These are phyloP conservation scores for Margaritifera margaritifera DNA, from an alignment of 2,888 invertebrate genomes.

Conservation along the genomic window DNA sequence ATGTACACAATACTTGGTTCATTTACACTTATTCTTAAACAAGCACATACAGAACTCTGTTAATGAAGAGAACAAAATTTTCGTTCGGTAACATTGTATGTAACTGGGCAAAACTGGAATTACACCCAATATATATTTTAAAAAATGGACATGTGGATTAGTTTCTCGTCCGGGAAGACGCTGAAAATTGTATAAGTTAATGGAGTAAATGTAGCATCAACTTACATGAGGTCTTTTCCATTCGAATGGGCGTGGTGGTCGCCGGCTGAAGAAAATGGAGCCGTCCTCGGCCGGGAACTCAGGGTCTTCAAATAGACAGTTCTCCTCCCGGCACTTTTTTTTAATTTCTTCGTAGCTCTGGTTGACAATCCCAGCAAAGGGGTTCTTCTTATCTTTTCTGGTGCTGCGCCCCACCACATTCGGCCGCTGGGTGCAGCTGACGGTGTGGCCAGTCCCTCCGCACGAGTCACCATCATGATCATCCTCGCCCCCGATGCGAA, in stretches of 20 bases:
- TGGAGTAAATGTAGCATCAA: conserved; percentile 11
- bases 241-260: conserved; percentile 88
- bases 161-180: no score
- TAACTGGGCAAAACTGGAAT: no score
- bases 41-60: no score
- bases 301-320: conserved; percentile 90
- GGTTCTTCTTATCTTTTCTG: conserved; percentile 47
- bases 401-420: conserved; percentile 34
- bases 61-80: no score
- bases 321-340: conserved; percentile 81
- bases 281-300: conserved; percentile 88
- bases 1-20: no score
- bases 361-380: conserved; percentile 53
- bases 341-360: conserved; percentile 94
- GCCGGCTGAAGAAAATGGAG: conserved; percentile 88
- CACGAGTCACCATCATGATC: conserved; percentile 23
- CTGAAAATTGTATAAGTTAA: neutral
- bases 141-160: no score
- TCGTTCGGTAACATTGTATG: no score
- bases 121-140: no score
- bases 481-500: conserved; percentile 43
- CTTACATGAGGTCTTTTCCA: conserved; percentile 88
- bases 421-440: conserved; percentile 31
- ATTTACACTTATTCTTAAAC: no score
- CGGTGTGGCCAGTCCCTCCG: neutral